phyloP scores from a whole-genome alignment of 2,888 invertebrate species.

The Rhagium mordax region DNA sequence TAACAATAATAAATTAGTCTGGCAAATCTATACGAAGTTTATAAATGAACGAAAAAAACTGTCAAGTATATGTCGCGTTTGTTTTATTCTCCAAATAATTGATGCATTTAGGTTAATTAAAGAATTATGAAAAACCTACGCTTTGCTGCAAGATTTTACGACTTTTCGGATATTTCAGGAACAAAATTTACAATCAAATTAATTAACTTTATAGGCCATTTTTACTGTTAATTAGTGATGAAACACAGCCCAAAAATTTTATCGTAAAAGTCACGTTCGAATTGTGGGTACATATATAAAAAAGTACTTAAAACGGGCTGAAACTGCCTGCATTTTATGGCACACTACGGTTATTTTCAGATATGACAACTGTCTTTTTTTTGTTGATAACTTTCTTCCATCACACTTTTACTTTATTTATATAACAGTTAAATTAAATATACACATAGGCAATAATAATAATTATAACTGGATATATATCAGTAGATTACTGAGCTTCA shows the following conservation, averaged over 20 bases:
- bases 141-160: constrained; percentile 15
- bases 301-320: constrained; percentile 8
- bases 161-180: neutral
- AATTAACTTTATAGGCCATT: constrained; percentile 18
- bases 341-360: neutral
- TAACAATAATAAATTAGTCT: constrained; percentile 21
- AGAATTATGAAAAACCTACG: neutral
- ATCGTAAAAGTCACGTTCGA: constrained; percentile 12
- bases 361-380: constrained; percentile 3
- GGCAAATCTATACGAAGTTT: neutral
- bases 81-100: neutral
- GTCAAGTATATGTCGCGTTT: neutral
- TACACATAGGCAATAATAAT: too few relatives aligned
- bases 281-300: constrained; percentile 10
- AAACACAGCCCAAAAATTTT: constrained; percentile 18
- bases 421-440: too few relatives aligned
- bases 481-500: too few relatives aligned
- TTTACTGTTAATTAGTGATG: constrained; percentile 24
- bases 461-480: too few relatives aligned
- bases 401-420: constrained; percentile 15
- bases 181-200: constrained; percentile 13
- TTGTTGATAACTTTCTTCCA: constrained; percentile 2
- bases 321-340: neutral
- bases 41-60: neutral
- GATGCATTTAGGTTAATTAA: constrained; percentile 22